Conservation (phyloP, 2,113 vertebrate genomes). For the Myocastor coypus region DNA sequence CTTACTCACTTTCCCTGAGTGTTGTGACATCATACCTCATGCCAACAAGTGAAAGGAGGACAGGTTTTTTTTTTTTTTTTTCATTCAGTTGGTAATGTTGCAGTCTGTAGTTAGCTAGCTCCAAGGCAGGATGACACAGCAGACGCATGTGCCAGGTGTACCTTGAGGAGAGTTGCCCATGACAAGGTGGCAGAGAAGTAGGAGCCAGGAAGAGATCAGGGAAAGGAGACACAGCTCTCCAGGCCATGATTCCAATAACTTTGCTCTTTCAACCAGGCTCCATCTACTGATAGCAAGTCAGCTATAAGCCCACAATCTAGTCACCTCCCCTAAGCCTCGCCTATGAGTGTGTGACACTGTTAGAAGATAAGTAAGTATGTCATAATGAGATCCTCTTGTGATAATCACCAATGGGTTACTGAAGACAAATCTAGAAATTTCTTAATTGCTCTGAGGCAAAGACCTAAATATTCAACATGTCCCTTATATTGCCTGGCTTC, state of each 20-base stretch:
- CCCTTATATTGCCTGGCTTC: background rate
- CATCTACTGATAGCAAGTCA: background rate
- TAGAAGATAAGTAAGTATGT: background rate
- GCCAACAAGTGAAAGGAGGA: background rate
- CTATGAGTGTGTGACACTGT: background rate
- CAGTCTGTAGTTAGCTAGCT: background rate
- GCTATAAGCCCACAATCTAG: background rate
- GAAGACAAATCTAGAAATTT: background rate
- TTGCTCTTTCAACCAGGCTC: background rate
- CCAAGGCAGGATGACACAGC: background rate
- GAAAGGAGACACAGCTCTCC: background rate
- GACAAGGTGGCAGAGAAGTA: background rate
- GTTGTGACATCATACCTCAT: background rate
- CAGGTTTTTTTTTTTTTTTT: background rate
- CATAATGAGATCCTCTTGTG: background rate
- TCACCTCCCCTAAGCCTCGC: background rate
- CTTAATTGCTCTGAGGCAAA: background rate
- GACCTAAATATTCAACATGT: background rate
- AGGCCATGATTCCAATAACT: background rate
- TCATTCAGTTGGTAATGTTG: background rate
- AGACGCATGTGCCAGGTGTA: background rate
- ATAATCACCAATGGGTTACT: background rate
- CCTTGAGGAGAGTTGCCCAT: background rate
- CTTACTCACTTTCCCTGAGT: background rate
- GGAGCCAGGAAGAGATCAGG: background rate